Evolutionary conservation across 23 tunicate genomes (phyloP), one percentile per base, ranked within the genome.

Genomic region (Diplosoma virens): DNA sequence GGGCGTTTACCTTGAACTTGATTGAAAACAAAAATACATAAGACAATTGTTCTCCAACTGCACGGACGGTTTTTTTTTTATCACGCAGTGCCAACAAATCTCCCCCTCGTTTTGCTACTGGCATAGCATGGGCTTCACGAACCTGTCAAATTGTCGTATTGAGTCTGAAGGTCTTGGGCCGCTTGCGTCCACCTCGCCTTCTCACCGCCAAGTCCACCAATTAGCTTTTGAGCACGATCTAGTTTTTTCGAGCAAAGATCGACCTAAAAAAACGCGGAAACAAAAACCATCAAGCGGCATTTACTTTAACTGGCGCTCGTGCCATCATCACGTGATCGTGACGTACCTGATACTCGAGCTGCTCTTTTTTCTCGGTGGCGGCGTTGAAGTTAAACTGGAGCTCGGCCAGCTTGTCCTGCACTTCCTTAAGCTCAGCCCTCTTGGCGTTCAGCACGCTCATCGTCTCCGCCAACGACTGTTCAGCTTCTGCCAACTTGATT

Each of bases 181-280:
- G 99, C 99, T 59, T 94, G 86, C 25, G 95, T 88, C 99, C 99
- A 94, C 52, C 99, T 74, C n/a, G 95, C 37, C 58, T 94, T 94
- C 45, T 94, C 99, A 24, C 99, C 99, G 6, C 99, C 99, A 32
- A 94, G 73, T 22, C 99, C 99, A 2, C 99, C 99, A 59, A 94
- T 94, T 48, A 94, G 81, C 68, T 94, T 94, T 69, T 94, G 87
- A 1, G 99, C 99, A 2, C 99, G 90, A 58, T 87, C 90, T 31
- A 94, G 76, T 74, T 94, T 94, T 80, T 94, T 94, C 11, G 94
- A 97, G 75, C 99, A 94, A 2, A 94, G 71, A 75, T 94, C 99
- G 48, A 94, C 95, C 97, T 92, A 28, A 1, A 9, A 27, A 21
- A 34, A 31, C n/a, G n/a, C n/a, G n/a, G n/a, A n/a, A n/a, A n/a